These are phyloP conservation scores for Drosophila infuscata DNA, from an alignment of 2,888 invertebrate genomes.

Conservation along the genomic window DNA sequence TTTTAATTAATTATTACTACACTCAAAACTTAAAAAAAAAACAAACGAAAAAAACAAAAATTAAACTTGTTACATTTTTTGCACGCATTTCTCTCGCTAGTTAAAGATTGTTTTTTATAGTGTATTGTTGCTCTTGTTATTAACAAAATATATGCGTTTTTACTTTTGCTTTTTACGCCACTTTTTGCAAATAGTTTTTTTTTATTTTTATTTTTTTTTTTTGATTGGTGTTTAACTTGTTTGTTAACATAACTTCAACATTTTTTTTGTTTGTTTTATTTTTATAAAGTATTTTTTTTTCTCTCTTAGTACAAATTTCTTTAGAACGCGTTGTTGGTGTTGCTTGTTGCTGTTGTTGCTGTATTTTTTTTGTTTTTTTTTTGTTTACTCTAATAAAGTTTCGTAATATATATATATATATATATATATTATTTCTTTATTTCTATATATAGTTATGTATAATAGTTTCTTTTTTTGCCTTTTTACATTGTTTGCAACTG, in stretches of 20 bases:
- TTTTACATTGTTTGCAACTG: slow-evolving; percentile 70
- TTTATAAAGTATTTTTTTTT: slow-evolving; percentile 22
- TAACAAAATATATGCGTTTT: slow-evolving; percentile 38
- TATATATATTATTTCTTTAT: slow-evolving; percentile 48
- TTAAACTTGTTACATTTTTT: slow-evolving; percentile 41
- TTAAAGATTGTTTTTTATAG: slow-evolving; percentile 1
- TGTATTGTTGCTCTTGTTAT: slow-evolving; percentile 13
- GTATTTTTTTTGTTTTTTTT: slow-evolving; percentile 26
- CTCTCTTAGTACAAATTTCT: slow-evolving; percentile 55
- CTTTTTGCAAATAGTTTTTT: slow-evolving; percentile 54
- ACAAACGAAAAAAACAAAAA: slow-evolving; percentile 24
- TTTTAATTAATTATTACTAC: slow-evolving; percentile 67
- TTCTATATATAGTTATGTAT: slow-evolving; percentile 61
- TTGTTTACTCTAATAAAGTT: slow-evolving; percentile 56
- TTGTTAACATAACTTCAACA: slow-evolving; percentile 71
- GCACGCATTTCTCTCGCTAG: slow-evolving; percentile 18
- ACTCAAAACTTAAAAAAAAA: slow-evolving; percentile 56
- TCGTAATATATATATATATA: slow-evolving; percentile 29
- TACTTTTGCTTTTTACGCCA: slow-evolving; percentile 48
- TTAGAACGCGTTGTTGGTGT: slow-evolving; percentile 50
- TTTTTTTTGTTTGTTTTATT: slow-evolving; percentile 45
- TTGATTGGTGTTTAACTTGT: slow-evolving; percentile 34
- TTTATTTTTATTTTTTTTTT: slow-evolving; percentile 32
- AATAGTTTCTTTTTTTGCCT: slow-evolving; percentile 68
- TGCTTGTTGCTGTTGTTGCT: slow-evolving; percentile 23